These are phyloP conservation scores for Cossypha dichroa DNA, from an alignment of 2,797 vertebrate species.

Conservation along the genomic window DNA sequence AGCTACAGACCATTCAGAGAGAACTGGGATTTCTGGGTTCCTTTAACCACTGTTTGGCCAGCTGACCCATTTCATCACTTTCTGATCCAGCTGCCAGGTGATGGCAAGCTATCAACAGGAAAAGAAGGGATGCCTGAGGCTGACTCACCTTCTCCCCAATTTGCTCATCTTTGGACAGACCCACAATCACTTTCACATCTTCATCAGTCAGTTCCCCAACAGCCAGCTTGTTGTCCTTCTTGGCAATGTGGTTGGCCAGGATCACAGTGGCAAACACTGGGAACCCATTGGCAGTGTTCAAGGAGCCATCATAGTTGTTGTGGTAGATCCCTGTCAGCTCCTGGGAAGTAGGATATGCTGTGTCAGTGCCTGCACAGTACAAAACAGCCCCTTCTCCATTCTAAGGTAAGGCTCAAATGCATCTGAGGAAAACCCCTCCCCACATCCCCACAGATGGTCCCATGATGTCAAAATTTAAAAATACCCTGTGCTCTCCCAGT, in stretches of 20 bases:
- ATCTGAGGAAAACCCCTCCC: neutral
- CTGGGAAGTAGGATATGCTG: conserved; percentile 63
- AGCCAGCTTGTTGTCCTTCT: conserved; percentile 89
- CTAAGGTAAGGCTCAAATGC: neutral
- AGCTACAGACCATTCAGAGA: neutral
- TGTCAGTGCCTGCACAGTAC: neutral
- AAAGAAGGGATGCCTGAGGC: neutral
- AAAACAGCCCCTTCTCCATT: neutral
- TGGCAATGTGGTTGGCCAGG: conserved; percentile 92
- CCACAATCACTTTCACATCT: conserved; percentile 90
- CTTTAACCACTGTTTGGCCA: neutral
- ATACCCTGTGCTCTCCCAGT: no score
- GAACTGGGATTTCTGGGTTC: neutral
- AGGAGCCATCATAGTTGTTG: conserved; percentile 97
- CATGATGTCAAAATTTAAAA: accelerated
- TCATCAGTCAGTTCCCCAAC: conserved; percentile 93
- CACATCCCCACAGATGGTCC: neutral
- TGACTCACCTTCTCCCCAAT: conserved; percentile 90
- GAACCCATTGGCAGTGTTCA: conserved; percentile 95
- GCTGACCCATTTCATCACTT: neutral
- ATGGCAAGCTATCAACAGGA: neutral
- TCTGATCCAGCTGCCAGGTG: neutral
- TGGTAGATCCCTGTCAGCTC: conserved; percentile 97
- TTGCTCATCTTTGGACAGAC: conserved; percentile 92
- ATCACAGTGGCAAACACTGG: conserved; percentile 97